Base-by-base conservation (phyloP, 2,113 vertebrate species). In the Triplophysa tibetana region DNA sequence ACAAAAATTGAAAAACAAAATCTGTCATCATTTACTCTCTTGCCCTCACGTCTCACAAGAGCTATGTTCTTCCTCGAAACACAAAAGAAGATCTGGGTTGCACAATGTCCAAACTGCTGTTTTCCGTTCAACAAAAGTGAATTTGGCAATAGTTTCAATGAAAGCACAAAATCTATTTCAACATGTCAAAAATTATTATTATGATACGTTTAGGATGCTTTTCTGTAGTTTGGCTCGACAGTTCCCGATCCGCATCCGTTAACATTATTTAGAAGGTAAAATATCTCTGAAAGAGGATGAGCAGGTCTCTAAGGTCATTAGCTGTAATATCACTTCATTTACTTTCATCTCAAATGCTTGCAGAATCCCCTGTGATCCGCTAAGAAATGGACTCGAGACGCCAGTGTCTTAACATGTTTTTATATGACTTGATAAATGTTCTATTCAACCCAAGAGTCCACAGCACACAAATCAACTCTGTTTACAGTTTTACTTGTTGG, bases 341-440 rank as follows among this genome's bases (percentile, higher is more conserved):
- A 65, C 26, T 65, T 7, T 13, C 13, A 8, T 63, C 12, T 26
- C 21, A 63, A 26, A 11, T 38, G 24, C 74, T 23, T 65, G 45
- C 26, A 50, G 26, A 64, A 16, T 77, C 75, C 48, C 24, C 75
- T 16, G 45, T 21, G 24, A 54, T 65, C 17, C 48, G 3, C 45
- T 66, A 65, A 77, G 52, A 58, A 78, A 80, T 79, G 61, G 64
- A 80, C 80, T 63, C 78, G 65, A 54, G 26, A 75, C 13, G 16
- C 16, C 41, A 26, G 23, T 45, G 23, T 75, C 41, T 38, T 11
- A 45, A 60, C n/a, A 21, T 13, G 8, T 74, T 60, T 73, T 74
- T 4, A 26, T 7, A n/a, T 21, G 45, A 21, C 45, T 65, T 43
- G 29, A 65, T 45, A 16, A 38, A 19, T n/a, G 26, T 76, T 64